Conservation (phyloP, 2,888 invertebrate species). For the Tuta absoluta region DNA sequence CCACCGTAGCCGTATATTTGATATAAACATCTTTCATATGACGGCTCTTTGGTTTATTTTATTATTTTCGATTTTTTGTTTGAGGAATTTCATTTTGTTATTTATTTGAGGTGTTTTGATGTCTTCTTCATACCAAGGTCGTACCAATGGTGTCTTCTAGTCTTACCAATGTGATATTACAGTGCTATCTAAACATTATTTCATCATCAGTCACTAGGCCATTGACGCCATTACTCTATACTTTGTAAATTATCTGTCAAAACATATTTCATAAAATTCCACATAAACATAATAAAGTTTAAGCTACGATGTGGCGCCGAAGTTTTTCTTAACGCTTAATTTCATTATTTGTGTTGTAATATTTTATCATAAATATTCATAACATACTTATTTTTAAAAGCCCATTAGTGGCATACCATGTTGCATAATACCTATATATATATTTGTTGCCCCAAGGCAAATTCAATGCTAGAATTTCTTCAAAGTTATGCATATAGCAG, state of each 20-base stretch:
- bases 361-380: constrained; percentile 8
- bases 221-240: too few species aligned
- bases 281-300: constrained; percentile 4
- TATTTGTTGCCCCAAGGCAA: background rate
- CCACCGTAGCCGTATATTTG: too few species aligned
- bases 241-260: background rate
- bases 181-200: too few species aligned
- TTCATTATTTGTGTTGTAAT: background rate
- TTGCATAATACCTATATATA: background rate
- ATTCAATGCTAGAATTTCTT: background rate
- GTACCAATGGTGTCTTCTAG: too few species aligned
- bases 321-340: background rate
- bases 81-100: too few species aligned
- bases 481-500: constrained; percentile 3
- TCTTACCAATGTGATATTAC: too few species aligned
- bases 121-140: too few species aligned
- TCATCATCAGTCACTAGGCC: too few species aligned
- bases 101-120: too few species aligned
- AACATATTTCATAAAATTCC: background rate
- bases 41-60: too few species aligned
- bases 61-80: too few species aligned
- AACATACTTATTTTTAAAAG: background rate
- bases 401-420: background rate
- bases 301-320: background rate
- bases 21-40: too few species aligned